phyloP scores from a whole-genome alignment of 1,140 invertebrate genomes.

The Oncopodura yosiiana region DNA sequence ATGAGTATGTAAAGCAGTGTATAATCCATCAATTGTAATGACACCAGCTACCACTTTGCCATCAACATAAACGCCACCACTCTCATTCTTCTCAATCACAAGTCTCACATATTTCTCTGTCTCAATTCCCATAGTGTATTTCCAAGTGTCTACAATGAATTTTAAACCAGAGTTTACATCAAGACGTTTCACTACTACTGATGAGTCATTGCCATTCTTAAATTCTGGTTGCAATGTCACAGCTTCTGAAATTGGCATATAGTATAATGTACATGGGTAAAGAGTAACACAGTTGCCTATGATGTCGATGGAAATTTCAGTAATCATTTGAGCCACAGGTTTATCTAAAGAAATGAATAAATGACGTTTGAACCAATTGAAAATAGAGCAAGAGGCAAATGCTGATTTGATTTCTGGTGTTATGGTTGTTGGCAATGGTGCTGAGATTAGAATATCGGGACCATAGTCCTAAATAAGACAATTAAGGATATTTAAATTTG shows the following conservation, averaged over 20 bases:
- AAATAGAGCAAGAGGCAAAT: background rate
- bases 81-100: background rate
- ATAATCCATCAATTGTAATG: background rate
- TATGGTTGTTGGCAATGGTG: background rate
- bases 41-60: slow-evolving; percentile 13
- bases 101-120: background rate
- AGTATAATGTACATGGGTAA: slow-evolving; percentile 6
- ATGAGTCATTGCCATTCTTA: background rate
- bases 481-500: too few species aligned
- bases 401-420: slow-evolving; percentile 1
- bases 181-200: background rate
- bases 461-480: slow-evolving; percentile 15
- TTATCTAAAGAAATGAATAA: background rate
- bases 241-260: slow-evolving; percentile 8
- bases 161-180: background rate
- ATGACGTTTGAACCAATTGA: slow-evolving; percentile 10
- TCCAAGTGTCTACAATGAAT: slow-evolving; percentile 8
- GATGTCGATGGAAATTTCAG: background rate
- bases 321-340: slow-evolving; percentile 8
- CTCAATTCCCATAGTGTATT: slow-evolving; percentile 1
- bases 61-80: slow-evolving; percentile 15
- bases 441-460: background rate
- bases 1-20: background rate
- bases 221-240: background rate
- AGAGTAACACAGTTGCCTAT: slow-evolving; percentile 1